phyloP scores from a whole-genome alignment of 2,113 vertebrate genomes.

The Phasianus colchicus region DNA sequence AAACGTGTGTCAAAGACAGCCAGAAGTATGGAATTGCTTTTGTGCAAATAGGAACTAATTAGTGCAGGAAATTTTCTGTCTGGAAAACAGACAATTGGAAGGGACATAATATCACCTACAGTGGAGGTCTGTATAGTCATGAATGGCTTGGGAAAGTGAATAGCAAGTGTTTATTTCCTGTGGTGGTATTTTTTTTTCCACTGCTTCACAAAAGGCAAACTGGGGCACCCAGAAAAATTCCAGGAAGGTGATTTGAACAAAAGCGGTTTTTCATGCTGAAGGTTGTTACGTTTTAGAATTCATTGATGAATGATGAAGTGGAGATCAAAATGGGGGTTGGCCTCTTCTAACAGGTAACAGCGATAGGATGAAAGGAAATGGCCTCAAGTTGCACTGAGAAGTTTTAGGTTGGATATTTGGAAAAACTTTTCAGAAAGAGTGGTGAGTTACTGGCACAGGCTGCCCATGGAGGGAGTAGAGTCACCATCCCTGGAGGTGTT shows the following conservation, averaged over 20 bases:
- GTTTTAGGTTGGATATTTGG: no score
- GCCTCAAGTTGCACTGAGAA: no score
- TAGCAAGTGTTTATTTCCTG: conserved; percentile 61
- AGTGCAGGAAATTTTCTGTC: conserved; percentile 37
- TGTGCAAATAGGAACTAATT: conserved; percentile 25
- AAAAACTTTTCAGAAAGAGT: no score
- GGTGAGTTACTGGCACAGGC: no score
- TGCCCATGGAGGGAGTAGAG: no score
- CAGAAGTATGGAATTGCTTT: conserved; percentile 13
- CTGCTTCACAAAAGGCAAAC: conserved; percentile 58
- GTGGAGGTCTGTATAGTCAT: conserved; percentile 34
- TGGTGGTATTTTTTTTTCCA: not conserved
- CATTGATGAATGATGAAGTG: not conserved
- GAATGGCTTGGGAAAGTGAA: conserved; percentile 62
- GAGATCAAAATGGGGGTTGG: not conserved
- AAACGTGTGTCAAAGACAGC: not conserved
- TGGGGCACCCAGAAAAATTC: conserved; percentile 55
- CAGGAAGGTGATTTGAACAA: conserved; percentile 1
- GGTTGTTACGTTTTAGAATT: not conserved
- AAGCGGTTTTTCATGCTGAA: not conserved
- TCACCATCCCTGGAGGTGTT: no score
- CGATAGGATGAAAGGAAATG: no score
- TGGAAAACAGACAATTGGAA: conserved; percentile 25
- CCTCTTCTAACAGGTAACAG: no score
- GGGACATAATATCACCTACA: conserved; percentile 61